phyloP scores from a whole-genome alignment of 37 sponge, comb jelly and placozoan species.

The Ianthella basta region DNA sequence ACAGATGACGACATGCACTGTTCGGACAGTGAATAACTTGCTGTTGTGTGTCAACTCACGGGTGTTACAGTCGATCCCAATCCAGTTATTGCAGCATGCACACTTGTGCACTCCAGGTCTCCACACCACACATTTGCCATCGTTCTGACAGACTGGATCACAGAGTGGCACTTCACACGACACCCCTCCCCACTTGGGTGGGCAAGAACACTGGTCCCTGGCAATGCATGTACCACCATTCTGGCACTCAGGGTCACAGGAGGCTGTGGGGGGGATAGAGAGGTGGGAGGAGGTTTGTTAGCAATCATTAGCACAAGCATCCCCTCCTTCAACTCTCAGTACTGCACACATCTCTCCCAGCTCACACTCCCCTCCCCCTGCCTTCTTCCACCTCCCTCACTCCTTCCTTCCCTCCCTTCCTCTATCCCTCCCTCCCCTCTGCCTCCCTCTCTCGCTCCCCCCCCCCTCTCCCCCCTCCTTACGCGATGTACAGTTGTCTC shows the following conservation, averaged over 20 bases:
- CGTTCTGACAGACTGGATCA: background rate
- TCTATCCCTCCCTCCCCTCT: background rate
- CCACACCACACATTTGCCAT: background rate
- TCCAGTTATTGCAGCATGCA: background rate
- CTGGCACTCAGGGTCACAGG: background rate
- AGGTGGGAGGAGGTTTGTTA: background rate
- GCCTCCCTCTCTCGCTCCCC: too few species aligned
- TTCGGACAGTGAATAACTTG: too few species aligned
- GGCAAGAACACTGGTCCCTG: background rate
- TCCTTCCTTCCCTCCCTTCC: too few species aligned
- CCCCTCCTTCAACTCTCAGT: background rate
- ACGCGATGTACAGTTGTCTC: background rate
- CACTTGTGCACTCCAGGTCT: background rate
- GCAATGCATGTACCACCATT: slow-evolving; percentile 3
- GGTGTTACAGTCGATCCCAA: background rate
- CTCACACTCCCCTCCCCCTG: background rate
- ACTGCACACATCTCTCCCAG: background rate
- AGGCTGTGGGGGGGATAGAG: background rate
- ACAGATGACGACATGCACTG: too few species aligned
- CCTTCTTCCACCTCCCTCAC: background rate
- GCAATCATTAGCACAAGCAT: background rate
- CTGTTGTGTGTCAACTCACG: background rate
- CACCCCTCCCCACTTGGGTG: background rate
- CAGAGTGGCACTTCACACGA: background rate
- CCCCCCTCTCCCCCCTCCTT: too few species aligned